Base-by-base conservation (phyloP, 2,797 vertebrate species). In the Mormyrus hasselquistii region DNA sequence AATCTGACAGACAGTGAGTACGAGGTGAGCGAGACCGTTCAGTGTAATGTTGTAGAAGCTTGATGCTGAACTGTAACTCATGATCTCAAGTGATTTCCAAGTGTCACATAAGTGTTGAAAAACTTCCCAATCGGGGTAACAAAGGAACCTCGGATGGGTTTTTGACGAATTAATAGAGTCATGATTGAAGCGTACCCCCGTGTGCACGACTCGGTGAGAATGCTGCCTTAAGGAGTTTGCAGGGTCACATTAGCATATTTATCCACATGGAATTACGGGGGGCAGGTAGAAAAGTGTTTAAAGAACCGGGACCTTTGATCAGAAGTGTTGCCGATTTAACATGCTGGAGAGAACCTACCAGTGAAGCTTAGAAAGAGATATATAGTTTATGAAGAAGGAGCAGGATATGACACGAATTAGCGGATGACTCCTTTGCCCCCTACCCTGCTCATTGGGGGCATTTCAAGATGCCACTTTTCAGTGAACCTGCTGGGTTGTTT, bases 181-280 rank as follows among this genome's bases (percentile, higher is more conserved):
- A 4, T 29, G 25, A 29, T 29, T 29, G 25, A 29, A 29, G 25
- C 25, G 25, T 29, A 29, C 38, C 19, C 44, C 38, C 6, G 55
- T 65, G 29, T 49, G 44, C 34, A 16, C 29, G n/a, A 10, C 19
- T 38, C n/a, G 0, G 19, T 9, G 9, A 44, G 34, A 29, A 87
- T 50, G 22, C 47, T 47, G 38, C 86, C 55, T 8, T 65, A 65
- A 87, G 55, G 86, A 65, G 22, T 86, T 55, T 53, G 25, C 4
- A 55, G 34, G 85, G 53, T 87, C 19, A 59, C 41, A 55, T 87
- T 57, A 38, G 50, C 85, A 84, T 87, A 87, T 87, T 87, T 87
- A 87, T 57, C 85, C 29, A 25, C 53, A 57, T 57, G 53, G 85
- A 59, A 38, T 57, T 53, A 57, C 4, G 3, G 52, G 16, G 16